Conservation (phyloP, 2,113 vertebrate genomes). For the Riparia riparia region DNA sequence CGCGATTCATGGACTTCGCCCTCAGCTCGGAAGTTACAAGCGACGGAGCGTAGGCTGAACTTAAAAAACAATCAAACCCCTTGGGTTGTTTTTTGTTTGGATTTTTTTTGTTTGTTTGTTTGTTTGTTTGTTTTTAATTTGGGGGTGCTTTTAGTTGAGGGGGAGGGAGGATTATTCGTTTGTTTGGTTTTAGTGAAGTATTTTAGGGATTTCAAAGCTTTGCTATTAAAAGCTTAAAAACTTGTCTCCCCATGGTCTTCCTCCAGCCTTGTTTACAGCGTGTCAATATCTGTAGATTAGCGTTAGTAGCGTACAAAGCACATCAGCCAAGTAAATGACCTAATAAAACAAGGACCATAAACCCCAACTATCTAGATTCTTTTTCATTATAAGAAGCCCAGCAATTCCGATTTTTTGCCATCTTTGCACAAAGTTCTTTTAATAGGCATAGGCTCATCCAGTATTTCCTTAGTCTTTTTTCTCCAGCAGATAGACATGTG, state of each 20-base stretch:
- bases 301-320: background rate
- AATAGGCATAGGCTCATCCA: background rate
- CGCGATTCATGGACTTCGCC: background rate
- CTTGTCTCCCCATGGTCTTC: background rate
- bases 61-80: background rate
- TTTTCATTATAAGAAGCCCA: background rate
- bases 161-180: background rate
- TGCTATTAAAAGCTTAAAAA: background rate
- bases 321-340: background rate
- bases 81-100: background rate
- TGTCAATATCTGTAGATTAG: background rate
- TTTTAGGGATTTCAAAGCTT: background rate
- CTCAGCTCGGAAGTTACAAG: background rate
- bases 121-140: too few species aligned
- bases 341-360: background rate
- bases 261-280: background rate
- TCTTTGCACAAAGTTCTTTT: background rate
- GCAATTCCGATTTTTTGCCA: background rate
- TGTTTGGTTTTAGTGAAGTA: background rate
- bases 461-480: background rate
- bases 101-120: too few species aligned
- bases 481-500: background rate
- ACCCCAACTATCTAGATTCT: background rate
- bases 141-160: too few species aligned
- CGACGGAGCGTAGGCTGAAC: background rate